Base-by-base conservation (phyloP, 37 sponge, comb jelly and placozoan genomes). In the Diacarnus erythraeanus region DNA sequence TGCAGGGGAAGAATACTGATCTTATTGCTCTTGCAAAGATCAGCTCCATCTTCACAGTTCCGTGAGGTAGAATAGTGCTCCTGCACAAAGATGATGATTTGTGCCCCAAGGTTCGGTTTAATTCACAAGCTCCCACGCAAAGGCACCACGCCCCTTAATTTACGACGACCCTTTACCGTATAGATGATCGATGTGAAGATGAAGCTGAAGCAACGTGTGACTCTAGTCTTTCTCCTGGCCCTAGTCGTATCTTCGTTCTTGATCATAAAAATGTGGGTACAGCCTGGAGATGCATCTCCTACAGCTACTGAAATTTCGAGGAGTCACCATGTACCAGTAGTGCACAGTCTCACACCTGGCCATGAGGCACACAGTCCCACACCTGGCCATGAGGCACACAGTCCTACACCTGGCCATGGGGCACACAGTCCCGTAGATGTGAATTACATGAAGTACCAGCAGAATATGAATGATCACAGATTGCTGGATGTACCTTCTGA, bases 161-260 rank as follows among this genome's bases (percentile, higher is more conserved):
- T 27, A 31, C 34, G 66, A 33, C 17, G 9, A 18, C 15, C 5
- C 17, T 64, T 31, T 64, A 12, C 9, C 8, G 9, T 18, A 6
- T 47, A 15, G 51, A 47, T 47, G 51, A 47, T 12, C 51, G 12
- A 15, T 47, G 12, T 12, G 10, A 33, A 59, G 18, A 82, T 82
- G 82, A 82, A 82, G 82, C 51, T 82, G 54, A 82, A 82, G 54
- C 82, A 82, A 25, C 23, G 82, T 20, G 82, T 73, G 3, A 63
- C 63, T 23, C 37, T 72, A 54, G 59, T 61, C 1, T n/a, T 29
- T 4, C 39, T 73, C 0, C 43, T 72, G 57, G 37, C 69, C 65
- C 35, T 82, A 33, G 38, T 63, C 10, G 42, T 81, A 72, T 23
- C 47, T 23, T 3, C 22, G 3, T 36, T 82, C 33, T 72, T 72